Evolutionary conservation across 2,888 invertebrate genomes (phyloP), one percentile per base, ranked within the genome.

Genomic region (Temnothorax ravouxi): DNA sequence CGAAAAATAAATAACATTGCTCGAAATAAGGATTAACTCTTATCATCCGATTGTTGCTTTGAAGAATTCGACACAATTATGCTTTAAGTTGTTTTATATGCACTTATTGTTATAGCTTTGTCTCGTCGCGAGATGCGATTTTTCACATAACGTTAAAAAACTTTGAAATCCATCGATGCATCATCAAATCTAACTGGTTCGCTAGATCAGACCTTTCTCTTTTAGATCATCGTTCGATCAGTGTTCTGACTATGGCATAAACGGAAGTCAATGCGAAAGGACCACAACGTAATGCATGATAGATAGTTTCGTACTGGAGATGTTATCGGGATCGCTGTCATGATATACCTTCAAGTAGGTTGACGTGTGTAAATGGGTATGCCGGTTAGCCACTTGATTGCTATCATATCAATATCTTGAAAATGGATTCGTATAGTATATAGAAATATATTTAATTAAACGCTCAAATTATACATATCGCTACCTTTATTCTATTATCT

Each of bases 331-430:
- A 76, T 83, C 84, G 85, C 84, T 77, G 88, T 83, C 62, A 79
- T 79, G 84, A 69, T 52, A 71, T 77, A 64, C 75, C 25, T 44
- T 59, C 75, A 38, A 77, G 56, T 59, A 61, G 54, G 38, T 34
- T 29, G 66, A 74, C 67, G 75, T 21, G 84, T 21, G 47, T 25
- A 62, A 67, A 64, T 50, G 85, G 54, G 81, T 87, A 88, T 79
- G 82, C 15, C 8, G 41, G 21, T 71, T 85, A 75, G 61, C 77
- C 83, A 75, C 89, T 91, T 88, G 85, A 90, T 88, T 90, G 84
- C 84, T 85, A 76, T 81, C 87, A 66, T 76, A 84, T 85, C 75
- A 67, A 44, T 59, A 72, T 77, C 61, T 52, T 77, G 64, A 61
- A 79, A 84, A 81, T 87, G 18, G 34, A 59, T 41, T 77, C 52